Evolutionary conservation across 2,113 vertebrate species (phyloP), one percentile per base, ranked within the genome.

Genomic region (Oceanodroma tethys): DNA sequence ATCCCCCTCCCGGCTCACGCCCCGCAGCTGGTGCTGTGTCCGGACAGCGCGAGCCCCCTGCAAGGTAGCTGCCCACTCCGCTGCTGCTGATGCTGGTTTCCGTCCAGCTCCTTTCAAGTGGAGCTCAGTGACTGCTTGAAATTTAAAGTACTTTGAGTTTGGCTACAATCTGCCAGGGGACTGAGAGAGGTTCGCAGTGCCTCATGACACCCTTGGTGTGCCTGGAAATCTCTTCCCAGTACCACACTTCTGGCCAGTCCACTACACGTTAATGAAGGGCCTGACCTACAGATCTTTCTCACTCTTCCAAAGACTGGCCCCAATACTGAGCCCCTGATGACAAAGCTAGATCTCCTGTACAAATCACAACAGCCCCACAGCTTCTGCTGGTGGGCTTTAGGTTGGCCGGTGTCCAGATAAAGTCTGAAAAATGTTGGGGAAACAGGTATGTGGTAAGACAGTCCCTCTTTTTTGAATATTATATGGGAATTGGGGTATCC

Each of bases 31-130:
- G 34, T 68, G 47, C 47, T 43, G 10, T 17, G 32, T 32, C n/a
- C 9, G 0, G 48, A 30, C 20, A 27, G 13, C 6, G 0, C 0
- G 4, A 70, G 12, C 18, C 5, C 16, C 14, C 43, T 90, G 10
- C 34, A 40, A 63, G 38, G 19, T 6, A 53, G 13, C 23, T 68
- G 36, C 19, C 87, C n/a, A 9, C 18, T 22, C 13, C n/a, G 16
- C 40, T 56, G 26, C 59, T 10, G 1, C 25, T 34, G 36, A 30
- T 1, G 2, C 34, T 74, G 60, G 17, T 30, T 79, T 52, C 45
- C 4, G 2, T 47, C 63, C 45, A 23, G 25, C 13, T 52, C 21
- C 53, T 72, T 67, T 86, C n/a, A 45, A 40, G 29, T 6, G 3
- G 18, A 25, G 29, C 10, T 82, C 42, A 34, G 25, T 7, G 53